Base-by-base conservation (phyloP, 2,797 vertebrate genomes). In the Manis crassicaudata region DNA sequence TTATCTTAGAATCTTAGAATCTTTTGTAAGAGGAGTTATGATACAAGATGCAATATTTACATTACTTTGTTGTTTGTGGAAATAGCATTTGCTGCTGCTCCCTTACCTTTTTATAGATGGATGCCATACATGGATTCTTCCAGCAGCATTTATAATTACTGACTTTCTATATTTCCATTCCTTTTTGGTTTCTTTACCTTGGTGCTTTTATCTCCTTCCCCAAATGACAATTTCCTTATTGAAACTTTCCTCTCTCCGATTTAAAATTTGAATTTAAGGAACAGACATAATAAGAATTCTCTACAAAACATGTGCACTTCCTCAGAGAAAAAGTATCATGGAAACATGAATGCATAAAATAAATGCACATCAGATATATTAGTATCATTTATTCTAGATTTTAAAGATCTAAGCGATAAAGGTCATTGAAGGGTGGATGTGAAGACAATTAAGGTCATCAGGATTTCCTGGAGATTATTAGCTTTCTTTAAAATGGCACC, bases 381-480 rank as follows among this genome's bases (percentile, higher is more conserved):
- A 32, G 18, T 84, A 90, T 88, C 67, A 93, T 95, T 88, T 85
- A 93, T 88, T 96, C 87, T 68, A 87, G 60, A 95, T 94, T 93
- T 95, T 95, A 95, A n/a, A 88, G 67, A 60, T 83, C 90, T 75
- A 73, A 73, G 67, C 0, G 0, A 90, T 95, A 96, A 97, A 96
- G 84, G 96, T 93, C 92, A 92, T 14, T 88, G 76, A 84, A 92
- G 94, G 43, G 37, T 73, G 23, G n/a, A 72, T 88, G 6, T 37
- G 92, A 86, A 89, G 94, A 92, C 94, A 95, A 91, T 97, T 96
- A 96, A 96, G 88, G 91, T 97, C 95, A 91, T 50, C 0, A 1
- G 81, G 81, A 96, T 95, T 96, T 92, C 92, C 75, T 85, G 32
- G 68, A 43, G 86, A 96, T 96, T 93, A 84, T 82, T 92, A 88